Evolutionary conservation across 1,140 invertebrate genomes (phyloP), one percentile per base, ranked within the genome.

Genomic region (Philotrypesis tridentata): DNA sequence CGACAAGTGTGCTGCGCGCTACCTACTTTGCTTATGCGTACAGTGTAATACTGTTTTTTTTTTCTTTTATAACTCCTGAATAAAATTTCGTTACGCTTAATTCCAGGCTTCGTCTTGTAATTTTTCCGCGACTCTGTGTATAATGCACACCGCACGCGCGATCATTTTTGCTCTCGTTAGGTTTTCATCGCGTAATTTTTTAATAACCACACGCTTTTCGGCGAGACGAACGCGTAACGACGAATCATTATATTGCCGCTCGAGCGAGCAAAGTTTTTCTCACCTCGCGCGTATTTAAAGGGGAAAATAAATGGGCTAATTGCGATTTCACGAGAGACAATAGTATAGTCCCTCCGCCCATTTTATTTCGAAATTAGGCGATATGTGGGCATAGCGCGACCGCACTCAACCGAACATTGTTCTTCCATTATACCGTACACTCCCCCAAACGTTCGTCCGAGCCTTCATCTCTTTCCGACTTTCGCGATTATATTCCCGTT

Each of bases 381-480:
- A 84, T 27, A 68, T 63, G 33, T 48, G 33, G 33, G 37, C 17
- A n/a, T 68, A 23, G 25, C 61, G 25, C 25, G 43, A 33, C 17
- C 61, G 79, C 79, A 83, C 63, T 86, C 29, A 61, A 70, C 25
- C 78, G 80, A 85, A 86, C 86, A 86, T 85, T 84, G 83, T 88
- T 87, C 70, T 73, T 85, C 86, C 86, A 86, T 89, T 87, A n/a
- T n/a, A 86, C 84, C 23, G 43, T 60, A 68, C n/a, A n/a, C n/a
- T n/a, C 65, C 74, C 70, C 74, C 75, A 77, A 84, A 77, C 31
- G 48, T 61, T n/a, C 61, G 48, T 23, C 25, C 43, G 14, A 14
- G 9, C 25, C 43, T n/a, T 74, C 23, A 9, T 33, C 31, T 25
- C 37, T 33, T 72, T 33, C 25, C 55, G 60, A 72, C 78, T 61